Evolutionary conservation across 2,113 vertebrate species (phyloP).

Genomic region (Tamias sibiricus): DNA sequence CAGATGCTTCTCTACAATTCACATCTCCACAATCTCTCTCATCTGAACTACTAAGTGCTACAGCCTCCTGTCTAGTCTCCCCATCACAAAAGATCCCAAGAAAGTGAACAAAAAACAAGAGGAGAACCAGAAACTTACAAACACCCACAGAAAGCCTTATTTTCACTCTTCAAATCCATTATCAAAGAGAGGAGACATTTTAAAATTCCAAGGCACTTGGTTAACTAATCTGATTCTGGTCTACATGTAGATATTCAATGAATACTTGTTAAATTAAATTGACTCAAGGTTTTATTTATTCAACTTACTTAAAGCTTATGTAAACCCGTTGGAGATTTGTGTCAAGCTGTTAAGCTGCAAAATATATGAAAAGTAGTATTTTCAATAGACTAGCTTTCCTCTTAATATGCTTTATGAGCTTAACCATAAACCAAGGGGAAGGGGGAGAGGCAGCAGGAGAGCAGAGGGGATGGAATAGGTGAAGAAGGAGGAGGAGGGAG

Average conservation of each 20-base stretch:
- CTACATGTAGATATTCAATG: constrained; percentile 62
- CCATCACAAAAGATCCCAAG: not conserved
- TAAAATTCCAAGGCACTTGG: constrained; percentile 26
- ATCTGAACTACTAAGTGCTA: not conserved
- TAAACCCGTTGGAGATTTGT: constrained; percentile 70
- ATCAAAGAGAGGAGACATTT: constrained; percentile 23
- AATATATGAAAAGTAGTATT: constrained; percentile 61
- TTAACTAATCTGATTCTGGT: constrained; percentile 64
- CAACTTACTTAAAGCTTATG: constrained; percentile 68
- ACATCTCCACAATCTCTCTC: not conserved
- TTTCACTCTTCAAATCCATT: not conserved
- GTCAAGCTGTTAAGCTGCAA: constrained; percentile 70
- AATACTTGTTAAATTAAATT: constrained; percentile 70
- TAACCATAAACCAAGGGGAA: not conserved
- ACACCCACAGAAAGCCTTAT: not conserved
- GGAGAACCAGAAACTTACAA: not conserved
- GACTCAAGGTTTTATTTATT: constrained; percentile 74
- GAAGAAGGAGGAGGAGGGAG: not conserved
- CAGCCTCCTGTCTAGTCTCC: not conserved
- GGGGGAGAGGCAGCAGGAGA: not conserved
- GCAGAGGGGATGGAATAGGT: not conserved
- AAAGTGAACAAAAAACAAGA: not conserved
- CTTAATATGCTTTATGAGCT: constrained; percentile 51
- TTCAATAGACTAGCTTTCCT: constrained; percentile 54
- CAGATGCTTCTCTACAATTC: not conserved